Evolutionary conservation across 2,888 invertebrate species (phyloP), one percentile per base, ranked within the genome.

Genomic region (Erebia ligea): DNA sequence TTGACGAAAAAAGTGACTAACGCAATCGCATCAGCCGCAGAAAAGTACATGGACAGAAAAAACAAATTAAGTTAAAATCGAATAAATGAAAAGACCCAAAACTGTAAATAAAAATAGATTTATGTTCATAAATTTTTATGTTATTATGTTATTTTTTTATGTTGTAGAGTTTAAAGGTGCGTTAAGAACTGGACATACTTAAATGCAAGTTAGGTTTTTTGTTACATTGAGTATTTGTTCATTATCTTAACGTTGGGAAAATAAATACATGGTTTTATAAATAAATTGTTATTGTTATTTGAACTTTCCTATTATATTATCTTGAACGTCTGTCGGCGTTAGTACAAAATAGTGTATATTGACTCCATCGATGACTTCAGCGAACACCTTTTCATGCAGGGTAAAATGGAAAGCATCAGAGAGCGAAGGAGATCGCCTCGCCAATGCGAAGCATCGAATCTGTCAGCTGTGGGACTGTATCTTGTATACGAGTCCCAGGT

Each of bases 161-260:
- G n/a, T n/a, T 59, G 71, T 68, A 10, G 21, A 71, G 67, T 57
- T 21, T 48, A 54, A 67, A 71, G 70, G 66, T 71, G 67, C 74
- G 92, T 93, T 93, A 92, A 84, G 84, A 82, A 90, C 90, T 93
- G 91, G 91, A 86, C 90, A 91, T 90, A 84, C 88, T 88, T 82
- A 91, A 88, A 71, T 70, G 17, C 67, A 67, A 71, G 50, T 69
- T 59, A 34, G 69, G 59, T 56, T 67, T 65, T 50, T 52, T 42
- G 42, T 54, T 67, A 72, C 17, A 42, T 84, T 93, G 77, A 85
- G 85, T 84, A 91, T 85, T 70, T 69, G 92, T 91, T 91, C 90
- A 93, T 86, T 92, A 73, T 84, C 81, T 86, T 91, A 93, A 93
- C 92, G 76, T 74, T 69, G 21, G 48, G 2, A 57, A 56, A 57